Evolutionary conservation across 1,140 invertebrate species (phyloP).

Genomic region (Eupristina koningsbergeri): DNA sequence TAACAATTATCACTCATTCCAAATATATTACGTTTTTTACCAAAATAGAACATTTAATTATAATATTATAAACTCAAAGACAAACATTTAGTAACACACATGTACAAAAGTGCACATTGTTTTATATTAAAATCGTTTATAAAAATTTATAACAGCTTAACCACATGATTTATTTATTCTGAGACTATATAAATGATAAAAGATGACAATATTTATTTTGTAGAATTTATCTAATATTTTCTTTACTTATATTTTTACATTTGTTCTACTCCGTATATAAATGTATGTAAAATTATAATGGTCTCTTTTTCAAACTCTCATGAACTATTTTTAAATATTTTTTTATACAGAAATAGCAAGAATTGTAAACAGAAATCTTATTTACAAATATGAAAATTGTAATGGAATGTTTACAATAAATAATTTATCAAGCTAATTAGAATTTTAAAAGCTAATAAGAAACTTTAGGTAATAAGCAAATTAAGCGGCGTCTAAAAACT

Average conservation of each 20-base stretch:
- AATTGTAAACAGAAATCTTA: slow-evolving; percentile 1
- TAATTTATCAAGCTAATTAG: not conserved
- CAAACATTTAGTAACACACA: not conserved
- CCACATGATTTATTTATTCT: too few relatives aligned
- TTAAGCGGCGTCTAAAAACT: slow-evolving; percentile 51
- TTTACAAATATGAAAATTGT: not conserved
- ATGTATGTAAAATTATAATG: slow-evolving; percentile 21
- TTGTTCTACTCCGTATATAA: slow-evolving; percentile 16
- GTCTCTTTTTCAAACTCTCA: slow-evolving; percentile 28
- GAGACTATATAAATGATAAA: slow-evolving; percentile 4
- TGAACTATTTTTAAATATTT: not conserved
- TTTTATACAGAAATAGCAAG: not conserved
- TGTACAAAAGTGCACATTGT: not conserved
- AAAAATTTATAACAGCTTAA: not conserved
- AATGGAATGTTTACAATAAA: not conserved
- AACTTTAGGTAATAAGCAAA: not conserved
- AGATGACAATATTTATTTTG: not conserved
- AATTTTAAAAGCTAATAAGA: not conserved
- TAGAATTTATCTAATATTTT: slow-evolving; percentile 31
- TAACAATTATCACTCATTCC: slow-evolving; percentile 54
- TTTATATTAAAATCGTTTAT: not conserved
- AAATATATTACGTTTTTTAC: slow-evolving; percentile 44
- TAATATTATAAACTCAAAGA: slow-evolving; percentile 5
- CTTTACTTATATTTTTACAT: slow-evolving; percentile 1
- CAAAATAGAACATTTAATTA: slow-evolving; percentile 1